Evolutionary conservation across 2,797 vertebrate genomes (phyloP), one percentile per base, ranked within the genome.

Genomic region (Oophaga sylvatica): DNA sequence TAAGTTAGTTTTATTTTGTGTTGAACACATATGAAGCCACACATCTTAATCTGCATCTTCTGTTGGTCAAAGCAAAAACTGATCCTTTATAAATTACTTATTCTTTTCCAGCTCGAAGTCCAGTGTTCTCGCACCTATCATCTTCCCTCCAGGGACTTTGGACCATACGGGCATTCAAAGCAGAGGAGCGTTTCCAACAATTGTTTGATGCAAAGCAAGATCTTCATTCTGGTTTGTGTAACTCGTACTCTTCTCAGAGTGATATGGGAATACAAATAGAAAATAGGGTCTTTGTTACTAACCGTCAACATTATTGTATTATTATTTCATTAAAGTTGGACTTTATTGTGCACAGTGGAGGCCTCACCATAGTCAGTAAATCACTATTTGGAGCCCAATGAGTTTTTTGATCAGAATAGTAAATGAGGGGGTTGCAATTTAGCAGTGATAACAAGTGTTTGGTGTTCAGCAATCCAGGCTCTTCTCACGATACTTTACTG

Each of bases 61-160:
- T 57, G 2, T 78, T 17, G 31, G 26, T 29, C 26, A 11, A 60
- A 35, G 2, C 7, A 35, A 80, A 59, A 80, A 62, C 7, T 62
- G 17, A 45, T 22, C 17, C 19, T 12, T 63, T 45, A 77, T 1
- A 17, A n/a, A 4, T 60, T 11, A 90, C 91, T 93, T 41, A 88
- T 79, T 78, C 59, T 88, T 90, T 91, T 29, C 26, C 88, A 98
- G 97, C 96, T 85, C 95, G 97, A 90, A 98, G 97, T 93, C 97
- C 97, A 0, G 97, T 98, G 1, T 99, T 99, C 91, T 98, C 97
- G 92, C 97, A 98, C 92, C 92, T 99, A n/a, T 97, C 98, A 0
- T 96, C 97, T 12, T 96, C 97, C 62, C 96, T 98, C 65, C 97
- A 99, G 94, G 98, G 98, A 57, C 95, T 99, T 90, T 97, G 97